Conservation (phyloP, 2,113 vertebrate species). For the Leiothrix lutea region DNA sequence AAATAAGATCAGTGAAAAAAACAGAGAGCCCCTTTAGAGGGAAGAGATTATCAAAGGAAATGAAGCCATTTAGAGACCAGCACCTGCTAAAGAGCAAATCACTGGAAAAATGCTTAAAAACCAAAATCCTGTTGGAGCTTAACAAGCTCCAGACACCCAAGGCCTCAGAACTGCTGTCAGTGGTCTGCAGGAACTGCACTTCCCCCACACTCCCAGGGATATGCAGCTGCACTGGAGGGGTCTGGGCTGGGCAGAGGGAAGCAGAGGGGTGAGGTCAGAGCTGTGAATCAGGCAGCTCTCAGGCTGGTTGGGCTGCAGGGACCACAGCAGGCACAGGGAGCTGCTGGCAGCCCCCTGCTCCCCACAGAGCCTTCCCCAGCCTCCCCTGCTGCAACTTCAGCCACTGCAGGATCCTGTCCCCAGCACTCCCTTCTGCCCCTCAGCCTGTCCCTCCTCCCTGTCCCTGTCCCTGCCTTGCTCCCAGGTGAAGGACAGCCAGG, state of each 20-base stretch:
- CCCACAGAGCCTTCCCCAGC: not conserved
- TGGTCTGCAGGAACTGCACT: accelerated
- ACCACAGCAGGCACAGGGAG: not conserved
- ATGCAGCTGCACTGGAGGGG: accelerated
- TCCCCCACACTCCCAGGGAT: accelerated
- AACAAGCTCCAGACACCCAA: not conserved
- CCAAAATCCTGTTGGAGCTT: not conserved
- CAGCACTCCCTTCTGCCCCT: not conserved
- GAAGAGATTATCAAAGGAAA: not conserved
- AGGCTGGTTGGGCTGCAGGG: not conserved
- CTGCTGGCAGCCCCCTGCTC: not conserved
- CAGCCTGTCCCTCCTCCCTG: not conserved
- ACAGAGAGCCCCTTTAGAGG: not conserved
- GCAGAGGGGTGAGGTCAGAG: accelerated
- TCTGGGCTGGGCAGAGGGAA: not conserved
- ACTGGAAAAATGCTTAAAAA: not conserved
- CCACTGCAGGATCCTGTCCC: not conserved
- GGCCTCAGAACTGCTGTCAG: not conserved
- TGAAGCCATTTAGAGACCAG: not conserved
- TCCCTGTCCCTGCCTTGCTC: accelerated
- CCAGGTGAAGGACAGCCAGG: accelerated
- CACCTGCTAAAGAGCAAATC: not conserved
- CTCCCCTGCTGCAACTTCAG: accelerated
- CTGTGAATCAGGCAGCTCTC: no score
- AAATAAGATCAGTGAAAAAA: not conserved